Evolutionary conservation across 2,113 vertebrate genomes (phyloP), one percentile per base, ranked within the genome.

Genomic region (Solea solea): DNA sequence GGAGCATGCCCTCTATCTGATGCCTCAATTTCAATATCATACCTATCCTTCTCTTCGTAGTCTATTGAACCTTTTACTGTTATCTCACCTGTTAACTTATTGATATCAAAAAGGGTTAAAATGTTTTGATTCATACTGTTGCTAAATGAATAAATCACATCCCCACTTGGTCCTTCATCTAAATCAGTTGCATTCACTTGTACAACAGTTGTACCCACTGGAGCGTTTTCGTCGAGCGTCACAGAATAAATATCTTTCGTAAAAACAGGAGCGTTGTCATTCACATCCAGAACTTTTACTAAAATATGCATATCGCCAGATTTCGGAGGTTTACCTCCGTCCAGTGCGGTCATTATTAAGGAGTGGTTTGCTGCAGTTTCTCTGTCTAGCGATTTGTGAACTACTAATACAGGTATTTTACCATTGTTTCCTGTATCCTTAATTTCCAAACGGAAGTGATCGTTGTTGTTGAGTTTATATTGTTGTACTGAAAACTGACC

Each of bases 231-330:
- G 6, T 44, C 0, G 0, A 86, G 27, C 0, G 5, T 61, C 0
- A 76, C 65, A 6, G 77, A 79, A 21, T 89, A 89, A 39, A 50
- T 2, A 1, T 85, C 80, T 28, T 87, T 62, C 7, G 74, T 42
- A 2, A 93, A 94, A 52, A 90, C 28, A 0, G 92, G 93, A 0
- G 58, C 44, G 1, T 94, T 94, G 25, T 94, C 93, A 41, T 93
- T 94, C 0, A 70, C 12, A 51, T 94, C 91, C 0, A 93, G 69
- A 28, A 94, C 86, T 0, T 71, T 78, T 0, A 94, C 55, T 0
- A 74, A 9, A 54, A 94, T 90, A 7, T 87, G 69, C 51, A 91
- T 67, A 0, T 63, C 10, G 0, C 91, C 90, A 8, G 85, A 83
- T 74, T 71, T 90, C 0, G 86, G 85, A 27, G 92, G 91, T 49